phyloP scores from a whole-genome alignment of 2,113 vertebrate genomes.

The Typhlomys cinereus region DNA sequence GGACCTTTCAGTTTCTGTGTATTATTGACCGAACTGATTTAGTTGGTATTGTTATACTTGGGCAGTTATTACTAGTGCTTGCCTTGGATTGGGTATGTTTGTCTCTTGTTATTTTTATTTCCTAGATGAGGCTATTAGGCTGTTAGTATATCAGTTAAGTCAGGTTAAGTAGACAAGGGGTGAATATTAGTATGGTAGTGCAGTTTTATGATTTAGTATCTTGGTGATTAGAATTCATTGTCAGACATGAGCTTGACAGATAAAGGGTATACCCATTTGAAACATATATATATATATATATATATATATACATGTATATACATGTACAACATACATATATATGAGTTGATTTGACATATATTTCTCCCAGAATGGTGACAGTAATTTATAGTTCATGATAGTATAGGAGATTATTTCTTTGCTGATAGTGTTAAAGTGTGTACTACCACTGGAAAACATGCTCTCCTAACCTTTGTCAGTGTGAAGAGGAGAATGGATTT shows the following conservation, averaged over 20 bases:
- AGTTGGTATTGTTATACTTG: too few species aligned
- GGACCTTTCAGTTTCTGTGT: too few species aligned
- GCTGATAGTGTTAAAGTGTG: background rate
- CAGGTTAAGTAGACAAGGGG: too few species aligned
- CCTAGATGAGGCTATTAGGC: too few species aligned
- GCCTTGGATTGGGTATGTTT: too few species aligned
- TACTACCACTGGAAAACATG: background rate
- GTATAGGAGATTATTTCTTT: too few species aligned
- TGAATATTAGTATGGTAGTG: too few species aligned
- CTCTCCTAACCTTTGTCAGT: background rate
- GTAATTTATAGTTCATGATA: conserved; percentile 10
- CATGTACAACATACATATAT: background rate
- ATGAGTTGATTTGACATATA: background rate
- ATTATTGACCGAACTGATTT: too few species aligned
- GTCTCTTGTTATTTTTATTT: too few species aligned
- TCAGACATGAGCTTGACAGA: background rate
- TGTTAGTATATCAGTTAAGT: too few species aligned
- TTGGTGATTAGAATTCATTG: background rate
- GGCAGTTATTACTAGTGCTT: too few species aligned
- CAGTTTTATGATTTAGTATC: too few species aligned
- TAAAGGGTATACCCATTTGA: background rate
- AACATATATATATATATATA: background rate
- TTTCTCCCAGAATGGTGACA: background rate
- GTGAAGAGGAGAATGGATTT: background rate
- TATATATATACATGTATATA: background rate